phyloP scores from a whole-genome alignment of 2,888 invertebrate genomes.

The Cephus pulcher region DNA sequence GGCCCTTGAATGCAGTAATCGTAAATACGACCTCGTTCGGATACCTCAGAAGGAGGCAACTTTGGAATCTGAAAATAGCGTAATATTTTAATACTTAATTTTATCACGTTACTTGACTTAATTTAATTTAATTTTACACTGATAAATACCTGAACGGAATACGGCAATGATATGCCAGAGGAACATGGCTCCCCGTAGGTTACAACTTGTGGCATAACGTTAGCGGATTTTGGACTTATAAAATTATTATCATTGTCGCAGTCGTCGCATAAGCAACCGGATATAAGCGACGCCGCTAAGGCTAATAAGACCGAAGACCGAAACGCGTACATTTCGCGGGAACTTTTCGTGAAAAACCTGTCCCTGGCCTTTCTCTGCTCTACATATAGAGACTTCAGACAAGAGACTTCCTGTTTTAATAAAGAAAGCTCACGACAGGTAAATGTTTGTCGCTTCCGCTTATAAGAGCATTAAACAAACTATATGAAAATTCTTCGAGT shows the following conservation, averaged over 20 bases:
- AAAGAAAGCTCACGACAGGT: neutral
- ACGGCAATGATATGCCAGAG: constrained; percentile 24
- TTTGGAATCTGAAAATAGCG: neutral
- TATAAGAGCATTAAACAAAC: neutral
- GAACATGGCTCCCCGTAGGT: constrained; percentile 39
- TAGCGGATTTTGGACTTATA: neutral
- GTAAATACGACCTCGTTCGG: constrained; percentile 24
- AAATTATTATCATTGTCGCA: neutral
- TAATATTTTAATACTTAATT: neutral
- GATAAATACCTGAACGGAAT: constrained; percentile 35
- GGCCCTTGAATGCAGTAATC: constrained; percentile 25
- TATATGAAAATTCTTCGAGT: neutral
- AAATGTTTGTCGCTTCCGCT: neutral
- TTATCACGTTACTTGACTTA: neutral
- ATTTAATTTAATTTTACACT: neutral
- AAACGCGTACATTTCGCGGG: constrained; percentile 13
- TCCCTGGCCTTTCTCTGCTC: constrained; percentile 14
- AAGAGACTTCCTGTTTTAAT: constrained; percentile 7
- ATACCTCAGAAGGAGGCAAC: neutral
- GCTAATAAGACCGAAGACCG: constrained; percentile 12
- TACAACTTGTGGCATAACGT: constrained; percentile 29
- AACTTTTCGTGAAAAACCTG: constrained; percentile 15
- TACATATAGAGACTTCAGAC: neutral
- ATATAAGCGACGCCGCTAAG: constrained; percentile 3
- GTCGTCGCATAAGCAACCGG: neutral